phyloP scores from a whole-genome alignment of 2,888 invertebrate species.

The Chaetoderma sp. region DNA sequence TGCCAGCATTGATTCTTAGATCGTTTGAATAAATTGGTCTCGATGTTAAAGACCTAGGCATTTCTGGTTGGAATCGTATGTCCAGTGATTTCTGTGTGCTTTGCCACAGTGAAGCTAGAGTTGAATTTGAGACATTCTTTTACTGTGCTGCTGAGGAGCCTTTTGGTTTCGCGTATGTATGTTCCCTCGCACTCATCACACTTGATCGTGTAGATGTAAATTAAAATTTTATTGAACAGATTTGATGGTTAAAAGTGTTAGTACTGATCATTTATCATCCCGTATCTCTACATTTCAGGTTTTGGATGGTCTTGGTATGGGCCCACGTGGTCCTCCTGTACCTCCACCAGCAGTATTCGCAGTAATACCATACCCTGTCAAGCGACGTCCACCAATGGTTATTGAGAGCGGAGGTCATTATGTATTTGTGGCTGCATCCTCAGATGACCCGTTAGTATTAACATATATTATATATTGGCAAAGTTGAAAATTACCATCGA shows the following conservation, averaged over 20 bases:
- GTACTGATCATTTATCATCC: too few relatives aligned
- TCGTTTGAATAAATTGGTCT: too few relatives aligned
- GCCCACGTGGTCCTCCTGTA: slow-evolving; percentile 67
- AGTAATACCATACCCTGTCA: slow-evolving; percentile 68
- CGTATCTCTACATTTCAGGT: slow-evolving; percentile 52
- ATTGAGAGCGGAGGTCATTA: slow-evolving; percentile 66
- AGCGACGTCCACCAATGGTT: slow-evolving; percentile 63
- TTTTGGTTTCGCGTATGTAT: too few relatives aligned
- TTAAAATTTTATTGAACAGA: too few relatives aligned
- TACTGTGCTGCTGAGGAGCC: too few relatives aligned
- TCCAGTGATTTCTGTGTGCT: too few relatives aligned
- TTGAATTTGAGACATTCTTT: not conserved
- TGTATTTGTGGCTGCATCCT: slow-evolving; percentile 63
- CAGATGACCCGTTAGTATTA: slow-evolving; percentile 67
- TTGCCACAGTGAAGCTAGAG: not conserved
- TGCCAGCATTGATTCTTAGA: too few relatives aligned
- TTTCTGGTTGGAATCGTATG: too few relatives aligned
- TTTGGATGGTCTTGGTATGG: slow-evolving; percentile 68
- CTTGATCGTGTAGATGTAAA: too few relatives aligned
- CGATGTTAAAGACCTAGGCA: too few relatives aligned
- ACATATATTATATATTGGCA: not conserved
- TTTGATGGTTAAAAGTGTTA: too few relatives aligned
- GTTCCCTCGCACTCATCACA: not conserved
- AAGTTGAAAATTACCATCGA: too few relatives aligned
- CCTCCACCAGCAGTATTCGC: slow-evolving; percentile 68